Percentiles rank a stretch among this genome's conserved stretches.
phyloP scores from a whole-genome alignment of 2,797 vertebrate species.

The Liparis tanakae region DNA sequence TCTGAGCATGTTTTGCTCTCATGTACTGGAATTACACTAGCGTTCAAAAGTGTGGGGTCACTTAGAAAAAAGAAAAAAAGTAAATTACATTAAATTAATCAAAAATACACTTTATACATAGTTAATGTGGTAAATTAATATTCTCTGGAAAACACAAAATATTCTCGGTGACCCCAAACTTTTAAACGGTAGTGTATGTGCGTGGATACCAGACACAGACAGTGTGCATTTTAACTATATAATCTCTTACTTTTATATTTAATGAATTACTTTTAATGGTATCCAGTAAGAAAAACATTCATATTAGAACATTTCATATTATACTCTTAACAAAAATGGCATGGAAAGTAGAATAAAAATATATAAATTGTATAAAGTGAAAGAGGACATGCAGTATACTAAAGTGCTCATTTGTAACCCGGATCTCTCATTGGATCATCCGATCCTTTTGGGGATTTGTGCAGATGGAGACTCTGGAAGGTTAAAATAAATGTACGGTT shows the following conservation, averaged over 20 bases:
- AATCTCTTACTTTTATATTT: background rate
- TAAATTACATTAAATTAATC: no score
- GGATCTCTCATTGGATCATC: constrained; percentile 13
- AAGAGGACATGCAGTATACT: background rate
- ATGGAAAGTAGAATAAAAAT: background rate
- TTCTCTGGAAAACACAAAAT: no score
- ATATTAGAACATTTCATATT: constrained; percentile 2
- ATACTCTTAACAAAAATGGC: background rate
- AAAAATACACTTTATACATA: no score
- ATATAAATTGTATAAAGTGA: background rate
- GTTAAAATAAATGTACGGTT: constrained; percentile 21
- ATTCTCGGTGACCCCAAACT: no score
- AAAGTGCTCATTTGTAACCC: background rate
- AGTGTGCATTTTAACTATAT: background rate
- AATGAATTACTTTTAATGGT: background rate
- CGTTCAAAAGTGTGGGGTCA: no score
- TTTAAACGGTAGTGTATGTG: no score
- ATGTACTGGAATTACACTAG: constrained; percentile 3
- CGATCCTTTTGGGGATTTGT: constrained; percentile 15
- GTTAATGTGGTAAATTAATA: no score
- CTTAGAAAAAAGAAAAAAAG: no score
- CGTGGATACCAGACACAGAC: background rate
- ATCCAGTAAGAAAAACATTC: background rate
- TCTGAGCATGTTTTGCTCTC: constrained; percentile 11
- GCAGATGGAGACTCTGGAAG: constrained; percentile 7